Evolutionary conservation across 2,888 invertebrate genomes (phyloP), one percentile per base, ranked within the genome.

Genomic region (Myathropa florea): DNA sequence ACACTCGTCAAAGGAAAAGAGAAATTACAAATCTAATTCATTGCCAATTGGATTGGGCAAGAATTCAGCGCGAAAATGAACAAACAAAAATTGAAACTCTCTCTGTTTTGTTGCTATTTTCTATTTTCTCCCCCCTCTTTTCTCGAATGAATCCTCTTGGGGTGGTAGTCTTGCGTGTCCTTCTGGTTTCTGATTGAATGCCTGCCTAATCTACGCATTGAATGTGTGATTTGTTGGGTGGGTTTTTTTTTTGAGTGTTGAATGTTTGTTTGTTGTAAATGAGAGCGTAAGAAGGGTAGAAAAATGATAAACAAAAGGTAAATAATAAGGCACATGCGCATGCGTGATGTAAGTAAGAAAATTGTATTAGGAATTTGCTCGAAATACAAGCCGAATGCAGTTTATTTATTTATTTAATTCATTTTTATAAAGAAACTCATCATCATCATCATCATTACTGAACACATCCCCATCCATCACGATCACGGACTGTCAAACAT

Each of bases 321-420:
- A 89, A 89, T 82, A 91, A 88, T 90, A 91, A 91, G 90, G 91
- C 91, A 90, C 92, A 92, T 92, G 92, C 92, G 92, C 92, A 92
- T 92, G 92, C 92, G 91, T 92, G 92, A 92, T 92, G 92, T 92
- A 91, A 91, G 92, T 88, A 89, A 92, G 91, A 91, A 92, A 92
- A 92, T 92, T 91, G 91, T 92, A 92, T 92, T 92, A 92, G 91
- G 90, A 89, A 87, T 83, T 68, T 87, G 80, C 83, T 87, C 83
- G 78, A 87, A 83, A 87, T 75, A 83, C 87, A 87, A 87, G 83
- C 83, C 76, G 89, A 89, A 90, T 88, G 88, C 77, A 77, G 80
- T 87, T 82, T 78, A 76, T 64, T 70, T 76, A 70, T 57, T 67
- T 72, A 18, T 53, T 26, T 23, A 65, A 75, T 57, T 59, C 68